These are phyloP conservation scores for Piezodorus guildinii DNA, from an alignment of 1,140 invertebrate species.

Conservation along the genomic window DNA sequence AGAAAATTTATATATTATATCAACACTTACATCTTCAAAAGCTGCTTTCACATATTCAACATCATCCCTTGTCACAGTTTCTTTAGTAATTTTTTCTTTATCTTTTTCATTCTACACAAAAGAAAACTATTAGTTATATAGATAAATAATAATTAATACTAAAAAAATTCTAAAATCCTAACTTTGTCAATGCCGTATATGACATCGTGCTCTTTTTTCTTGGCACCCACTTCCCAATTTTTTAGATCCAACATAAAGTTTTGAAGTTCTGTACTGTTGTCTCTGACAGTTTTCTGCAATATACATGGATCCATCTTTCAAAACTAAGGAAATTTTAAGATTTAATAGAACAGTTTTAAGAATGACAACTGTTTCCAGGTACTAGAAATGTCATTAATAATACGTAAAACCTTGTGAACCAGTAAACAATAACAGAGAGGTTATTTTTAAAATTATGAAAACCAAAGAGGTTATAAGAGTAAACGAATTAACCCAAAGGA, in stretches of 20 bases:
- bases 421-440: no score
- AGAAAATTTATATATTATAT: no score
- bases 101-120: neutral
- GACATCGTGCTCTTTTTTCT: slow-evolving; percentile 50
- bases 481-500: no score
- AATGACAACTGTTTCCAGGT: no score
- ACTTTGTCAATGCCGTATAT: no score
- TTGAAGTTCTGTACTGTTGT: slow-evolving; percentile 61
- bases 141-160: neutral
- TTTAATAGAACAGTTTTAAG: no score
- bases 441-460: no score
- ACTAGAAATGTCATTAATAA: no score
- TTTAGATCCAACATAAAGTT: slow-evolving; percentile 63
- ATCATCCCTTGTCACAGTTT: neutral
- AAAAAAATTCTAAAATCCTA: neutral
- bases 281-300: slow-evolving; percentile 53
- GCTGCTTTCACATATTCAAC: neutral
- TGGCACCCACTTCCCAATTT: slow-evolving; percentile 74
- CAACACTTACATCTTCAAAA: slow-evolving; percentile 3
- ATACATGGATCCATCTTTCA: slow-evolving; percentile 37
- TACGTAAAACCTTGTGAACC: no score
- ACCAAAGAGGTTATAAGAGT: no score
- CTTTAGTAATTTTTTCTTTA: neutral
- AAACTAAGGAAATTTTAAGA: no score
- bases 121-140: neutral